A percentile compares a stretch with the other conserved stretches of the same genome.
phyloP scores from a whole-genome alignment of 2,113 vertebrate genomes.

The Lontra canadensis region DNA sequence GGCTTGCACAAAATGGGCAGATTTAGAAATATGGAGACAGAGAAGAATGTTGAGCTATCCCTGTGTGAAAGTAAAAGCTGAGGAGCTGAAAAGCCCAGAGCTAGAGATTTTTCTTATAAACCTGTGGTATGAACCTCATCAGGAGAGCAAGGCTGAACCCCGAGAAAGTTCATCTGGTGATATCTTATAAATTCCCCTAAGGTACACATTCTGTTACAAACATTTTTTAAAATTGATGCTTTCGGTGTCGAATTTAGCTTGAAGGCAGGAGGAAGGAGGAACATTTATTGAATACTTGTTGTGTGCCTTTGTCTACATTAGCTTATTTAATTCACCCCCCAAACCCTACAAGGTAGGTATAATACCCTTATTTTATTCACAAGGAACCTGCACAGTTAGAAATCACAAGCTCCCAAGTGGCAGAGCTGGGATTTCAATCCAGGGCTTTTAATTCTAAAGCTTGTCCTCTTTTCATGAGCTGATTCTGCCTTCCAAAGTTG shows the following conservation, averaged over 20 bases:
- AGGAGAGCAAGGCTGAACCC: not conserved
- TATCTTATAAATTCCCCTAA: not conserved
- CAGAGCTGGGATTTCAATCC: not conserved
- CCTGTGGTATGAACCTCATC: not conserved
- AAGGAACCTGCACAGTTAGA: not conserved
- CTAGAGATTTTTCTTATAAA: conserved; percentile 32
- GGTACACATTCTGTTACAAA: not conserved
- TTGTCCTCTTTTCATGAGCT: not conserved
- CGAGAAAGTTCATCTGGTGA: not conserved
- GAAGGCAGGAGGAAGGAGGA: not conserved
- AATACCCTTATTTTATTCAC: not conserved
- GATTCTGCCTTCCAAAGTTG: not conserved
- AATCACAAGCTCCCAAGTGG: not conserved
- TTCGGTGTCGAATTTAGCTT: not conserved
- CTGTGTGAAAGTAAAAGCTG: not conserved
- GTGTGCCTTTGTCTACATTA: not conserved
- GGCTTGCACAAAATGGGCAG: conserved; percentile 18
- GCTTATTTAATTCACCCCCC: not conserved
- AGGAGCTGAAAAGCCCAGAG: not conserved
- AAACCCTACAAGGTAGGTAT: not conserved
- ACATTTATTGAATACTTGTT: not conserved
- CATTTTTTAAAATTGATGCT: not conserved
- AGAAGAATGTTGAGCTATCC: conserved; percentile 45
- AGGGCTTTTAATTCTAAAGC: not conserved
- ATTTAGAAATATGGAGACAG: conserved; percentile 34